Conservation (phyloP, 2,797 vertebrate species). For the Hydrophis major region DNA sequence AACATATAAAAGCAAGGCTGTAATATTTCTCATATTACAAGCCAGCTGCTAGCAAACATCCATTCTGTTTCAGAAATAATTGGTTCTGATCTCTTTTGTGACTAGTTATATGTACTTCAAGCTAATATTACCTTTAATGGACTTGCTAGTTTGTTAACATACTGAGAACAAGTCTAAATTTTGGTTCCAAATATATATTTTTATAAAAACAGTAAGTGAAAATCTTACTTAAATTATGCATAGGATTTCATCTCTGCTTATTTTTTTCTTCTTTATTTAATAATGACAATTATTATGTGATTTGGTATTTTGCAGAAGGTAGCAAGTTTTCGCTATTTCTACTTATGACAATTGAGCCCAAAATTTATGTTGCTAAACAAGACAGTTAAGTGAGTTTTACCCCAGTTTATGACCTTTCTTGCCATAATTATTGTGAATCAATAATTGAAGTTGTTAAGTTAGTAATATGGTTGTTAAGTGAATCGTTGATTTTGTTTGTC, state of each 20-base stretch:
- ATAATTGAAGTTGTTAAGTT: not conserved
- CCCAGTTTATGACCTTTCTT: not conserved
- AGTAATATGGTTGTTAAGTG: not conserved
- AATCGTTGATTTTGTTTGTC: not conserved
- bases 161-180: conserved; percentile 11
- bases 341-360: not conserved
- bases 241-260: not conserved
- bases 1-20: conserved; percentile 40
- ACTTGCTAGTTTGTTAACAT: conserved; percentile 26
- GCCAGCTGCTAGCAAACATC: conserved; percentile 69
- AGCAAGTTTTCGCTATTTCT: not conserved
- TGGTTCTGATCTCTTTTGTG: conserved; percentile 55
- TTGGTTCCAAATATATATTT: conserved; percentile 12
- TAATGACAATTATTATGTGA: not conserved
- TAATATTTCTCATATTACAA: conserved; percentile 64
- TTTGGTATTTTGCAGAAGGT: not conserved
- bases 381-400: not conserved
- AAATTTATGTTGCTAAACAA: not conserved
- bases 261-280: not conserved
- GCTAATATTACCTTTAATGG: conserved; percentile 36
- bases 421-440: not conserved
- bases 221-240: not conserved
- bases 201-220: not conserved
- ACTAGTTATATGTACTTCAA: conserved; percentile 59
- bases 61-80: conserved; percentile 56